Evolutionary conservation across 2,888 invertebrate genomes (phyloP).

Genomic region (Eustalomyia histrio): DNA sequence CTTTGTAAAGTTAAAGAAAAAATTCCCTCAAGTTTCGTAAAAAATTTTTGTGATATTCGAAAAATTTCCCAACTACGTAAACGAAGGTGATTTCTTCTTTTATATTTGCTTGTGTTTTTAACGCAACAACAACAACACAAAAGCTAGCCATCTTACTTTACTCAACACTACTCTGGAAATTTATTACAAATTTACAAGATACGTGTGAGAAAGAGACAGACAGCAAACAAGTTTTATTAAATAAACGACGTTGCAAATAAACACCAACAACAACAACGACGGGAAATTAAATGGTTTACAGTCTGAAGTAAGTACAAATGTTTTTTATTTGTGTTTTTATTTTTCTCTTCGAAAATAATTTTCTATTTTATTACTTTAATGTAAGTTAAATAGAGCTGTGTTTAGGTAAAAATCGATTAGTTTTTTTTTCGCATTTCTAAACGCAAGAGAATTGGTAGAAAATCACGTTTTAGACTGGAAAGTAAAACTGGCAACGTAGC

Average conservation of each 20-base stretch:
- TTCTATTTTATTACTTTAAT: constrained; percentile 23
- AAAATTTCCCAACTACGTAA: constrained; percentile 68
- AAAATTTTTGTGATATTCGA: constrained; percentile 66
- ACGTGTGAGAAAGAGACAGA: constrained; percentile 61
- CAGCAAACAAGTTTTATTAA: constrained; percentile 45
- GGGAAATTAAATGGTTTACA: constrained; percentile 73
- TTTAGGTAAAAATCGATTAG: constrained; percentile 15
- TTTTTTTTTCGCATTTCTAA: background rate
- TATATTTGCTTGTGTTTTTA: constrained; percentile 53
- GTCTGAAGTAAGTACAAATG: constrained; percentile 71
- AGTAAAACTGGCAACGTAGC: constrained; percentile 61
- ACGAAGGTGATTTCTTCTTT: constrained; percentile 66
- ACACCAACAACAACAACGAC: constrained; percentile 61
- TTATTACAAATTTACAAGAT: constrained; percentile 63
- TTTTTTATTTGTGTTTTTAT: constrained; percentile 2
- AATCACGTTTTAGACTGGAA: constrained; percentile 33
- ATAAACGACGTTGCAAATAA: constrained; percentile 43
- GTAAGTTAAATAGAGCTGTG: background rate
- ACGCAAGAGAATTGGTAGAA: constrained; percentile 21
- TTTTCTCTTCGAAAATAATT: constrained; percentile 20
- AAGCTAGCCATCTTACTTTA: constrained; percentile 53
- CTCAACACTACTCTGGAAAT: constrained; percentile 59
- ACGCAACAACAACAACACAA: constrained; percentile 51
- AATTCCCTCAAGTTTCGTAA: constrained; percentile 66
- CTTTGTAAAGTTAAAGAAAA: constrained; percentile 57